phyloP scores from a whole-genome alignment of 2,888 invertebrate species.

The Pterostichus niger region DNA sequence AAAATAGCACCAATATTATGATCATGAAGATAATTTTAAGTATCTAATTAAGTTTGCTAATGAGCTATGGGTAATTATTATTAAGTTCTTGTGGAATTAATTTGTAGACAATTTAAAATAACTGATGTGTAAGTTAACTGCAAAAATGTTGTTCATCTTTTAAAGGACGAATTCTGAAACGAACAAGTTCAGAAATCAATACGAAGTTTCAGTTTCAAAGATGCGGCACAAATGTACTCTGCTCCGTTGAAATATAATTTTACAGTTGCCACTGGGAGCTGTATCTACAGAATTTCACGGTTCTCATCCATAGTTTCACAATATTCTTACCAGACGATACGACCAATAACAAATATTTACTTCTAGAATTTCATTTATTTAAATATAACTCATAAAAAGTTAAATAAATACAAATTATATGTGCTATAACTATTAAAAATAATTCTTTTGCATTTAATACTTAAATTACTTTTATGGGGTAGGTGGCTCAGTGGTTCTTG shows the following conservation, averaged over 20 bases:
- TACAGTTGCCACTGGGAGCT: slow-evolving; percentile 49
- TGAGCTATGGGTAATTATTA: not conserved
- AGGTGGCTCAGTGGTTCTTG: too few relatives aligned
- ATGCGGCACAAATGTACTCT: slow-evolving; percentile 54
- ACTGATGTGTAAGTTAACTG: slow-evolving; percentile 35
- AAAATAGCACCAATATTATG: not conserved
- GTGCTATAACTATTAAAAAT: too few relatives aligned
- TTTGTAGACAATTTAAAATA: slow-evolving; percentile 27
- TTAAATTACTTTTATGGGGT: too few relatives aligned
- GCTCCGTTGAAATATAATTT: slow-evolving; percentile 58
- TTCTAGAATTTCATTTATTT: not conserved
- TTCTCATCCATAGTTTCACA: slow-evolving; percentile 41
- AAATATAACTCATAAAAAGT: not conserved
- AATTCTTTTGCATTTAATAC: too few relatives aligned
- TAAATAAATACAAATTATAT: too few relatives aligned
- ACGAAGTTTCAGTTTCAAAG: slow-evolving; percentile 59
- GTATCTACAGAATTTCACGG: slow-evolving; percentile 50
- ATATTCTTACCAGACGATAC: slow-evolving; percentile 6
- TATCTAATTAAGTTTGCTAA: slow-evolving; percentile 10
- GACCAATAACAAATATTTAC: not conserved
- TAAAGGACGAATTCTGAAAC: slow-evolving; percentile 49
- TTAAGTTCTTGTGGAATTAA: not conserved
- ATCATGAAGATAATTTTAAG: not conserved
- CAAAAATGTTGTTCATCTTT: slow-evolving; percentile 55
- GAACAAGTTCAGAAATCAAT: slow-evolving; percentile 59